Base-by-base conservation (phyloP, 2,888 invertebrate species). In the Ceramica pisi region DNA sequence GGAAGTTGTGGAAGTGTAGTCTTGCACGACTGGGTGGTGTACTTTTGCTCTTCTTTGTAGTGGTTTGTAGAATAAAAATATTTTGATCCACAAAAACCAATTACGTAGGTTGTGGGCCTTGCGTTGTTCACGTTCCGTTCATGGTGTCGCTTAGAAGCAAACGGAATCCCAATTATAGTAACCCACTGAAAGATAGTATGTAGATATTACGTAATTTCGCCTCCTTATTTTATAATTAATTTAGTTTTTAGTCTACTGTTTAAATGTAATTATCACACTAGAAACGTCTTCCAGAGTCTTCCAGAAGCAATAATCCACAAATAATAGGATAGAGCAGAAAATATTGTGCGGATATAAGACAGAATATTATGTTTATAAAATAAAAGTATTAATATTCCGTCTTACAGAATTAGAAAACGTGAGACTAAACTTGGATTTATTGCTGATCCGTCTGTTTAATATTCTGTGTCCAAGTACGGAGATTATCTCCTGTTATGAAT, bases 401-500 rank as follows among this genome's bases (percentile, higher is more conserved):
- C 21, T 41, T 26, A 51, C 7, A 31, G 19, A 55, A 60, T 63
- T 71, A 68, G 68, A 77, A 73, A 71, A 67, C 53, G 60, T 67
- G 64, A 56, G 44, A 78, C 50, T 60, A 48, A 51, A 48, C 9
- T 38, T 23, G 26, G n/a, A 48, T 10, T 76, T 69, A 62, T 75
- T 75, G 44, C 26, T 62, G 82, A 71, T 66, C 46, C 55, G 48
- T 62, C 56, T 75, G 59, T 71, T 78, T 75, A 75, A 59, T 67
- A 78, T 74, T 76, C 65, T 56, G 56, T 38, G 57, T 61, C 62
- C 61, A 73, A 74, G 66, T 62, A 66, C 51, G 73, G 57, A 82
- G 81, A 77, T 80, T 80, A 80, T 80, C 83, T 77, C 66, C 72
- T 80, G 72, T 67, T 83, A 85, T 77, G 80, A 80, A 83, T 85